Evolutionary conservation across 2,113 vertebrate genomes (phyloP), one percentile per base, ranked within the genome.

Genomic region (Cyanoramphus novaezelandiae): DNA sequence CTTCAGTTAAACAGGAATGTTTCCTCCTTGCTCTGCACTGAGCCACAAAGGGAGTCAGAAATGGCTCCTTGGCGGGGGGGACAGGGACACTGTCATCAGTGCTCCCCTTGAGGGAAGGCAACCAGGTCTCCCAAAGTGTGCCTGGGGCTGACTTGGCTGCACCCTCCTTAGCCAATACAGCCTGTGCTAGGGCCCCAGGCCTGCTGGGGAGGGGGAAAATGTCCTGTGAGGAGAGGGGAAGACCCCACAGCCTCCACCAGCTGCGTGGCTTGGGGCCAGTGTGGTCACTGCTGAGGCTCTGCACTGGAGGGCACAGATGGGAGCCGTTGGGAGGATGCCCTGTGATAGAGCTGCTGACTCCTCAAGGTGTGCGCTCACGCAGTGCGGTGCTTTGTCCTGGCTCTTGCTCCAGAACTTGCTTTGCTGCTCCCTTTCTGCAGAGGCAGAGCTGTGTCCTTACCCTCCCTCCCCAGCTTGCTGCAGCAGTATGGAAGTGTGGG

Each of bases 61-160:
- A 41, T 65, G 11, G 25, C 28, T 72, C 13, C 8, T 10, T 9
- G 1, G 1, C 33, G 6, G 3, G 17, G 29, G 37, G 37, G 37
- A 65, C 4, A 6, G 68, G 52, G 27, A 35, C 16, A 3, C 43
- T 52, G 52, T 7, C 19, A 53, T 52, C 39, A 10, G 17, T 60
- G 47, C 8, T 60, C 1, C 24, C 21, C 4, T 11, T 29, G 19
- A 27, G 37, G 31, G 15, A 79, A 72, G 25, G 28, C 47, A 17
- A 44, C 27, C 0, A 0, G 11, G 11, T 86, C 31, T 80, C 19
- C 16, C 12, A 25, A 27, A 67, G 6, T 0, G 0, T 41, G 59
- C 27, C 60, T 24, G 29, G 35, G 46, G 46, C 79, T 90, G 63
- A 28, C 43, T 78, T 0, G 0, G 33, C 41, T 9, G 5, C 25